Base-by-base conservation (phyloP, 2,888 invertebrate species). In the Aleiodes leptofemur region DNA sequence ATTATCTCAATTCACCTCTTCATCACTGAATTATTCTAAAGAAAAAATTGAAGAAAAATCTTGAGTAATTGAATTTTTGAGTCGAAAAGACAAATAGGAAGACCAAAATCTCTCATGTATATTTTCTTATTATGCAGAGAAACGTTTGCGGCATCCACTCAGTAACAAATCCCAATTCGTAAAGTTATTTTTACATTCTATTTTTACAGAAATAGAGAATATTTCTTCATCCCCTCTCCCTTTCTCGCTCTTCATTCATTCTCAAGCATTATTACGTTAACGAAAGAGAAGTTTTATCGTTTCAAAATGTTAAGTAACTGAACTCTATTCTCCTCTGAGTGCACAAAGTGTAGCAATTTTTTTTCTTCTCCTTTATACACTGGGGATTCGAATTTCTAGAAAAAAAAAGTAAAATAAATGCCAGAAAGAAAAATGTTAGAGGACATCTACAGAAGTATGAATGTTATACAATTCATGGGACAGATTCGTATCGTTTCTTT, bases 121-220 rank as follows among this genome's bases (percentile, higher is more conserved):
- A 72, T 75, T 72, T 77, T 69, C 77, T 72, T 69, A 73, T 72
- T 77, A 75, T 73, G 48, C 77, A 16, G 31, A 68, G 38, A 29
- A 72, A 72, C 69, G 66, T 31, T 34, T 38, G 61, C 53, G 72
- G 55, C 23, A 75, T 75, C 70, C 59, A 64, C 72, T 75, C 69
- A 70, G 70, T 66, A 73, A 70, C 66, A 73, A 69, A 61, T n/a
- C 29, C 59, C 64, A 56, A 64, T 69, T 77, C 77, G 74, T 77
- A 72, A 68, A 23, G 59, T 29, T 16, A 57, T 57, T 56, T 34
- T 71, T 34, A 16, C 50, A 48, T 68, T 57, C n/a, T 43, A 43
- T 14, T 69, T 69, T 38, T 43, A 11, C 9, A 59, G 59, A 59
- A 23, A 56, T 57, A 57, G 4, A 31, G 31, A 31, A 48, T 14